Percentiles rank a stretch among this genome's conserved stretches.
Evolutionary conservation across 2,888 invertebrate genomes (phyloP).

Genomic region (Cheilosia pagana): DNA sequence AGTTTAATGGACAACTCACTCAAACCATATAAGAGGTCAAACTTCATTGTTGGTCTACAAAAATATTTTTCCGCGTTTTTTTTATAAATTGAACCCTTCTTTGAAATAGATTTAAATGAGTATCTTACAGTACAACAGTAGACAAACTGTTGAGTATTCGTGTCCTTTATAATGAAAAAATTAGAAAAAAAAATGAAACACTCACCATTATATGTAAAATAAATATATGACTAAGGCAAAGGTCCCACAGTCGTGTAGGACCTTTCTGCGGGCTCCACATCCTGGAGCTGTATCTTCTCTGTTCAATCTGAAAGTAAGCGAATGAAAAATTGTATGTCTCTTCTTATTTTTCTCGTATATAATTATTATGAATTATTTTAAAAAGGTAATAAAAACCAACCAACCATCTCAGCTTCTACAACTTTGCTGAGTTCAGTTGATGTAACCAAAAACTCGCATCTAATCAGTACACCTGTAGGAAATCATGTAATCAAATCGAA

Average conservation of each 20-base stretch:
- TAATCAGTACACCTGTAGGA: conserved; percentile 59
- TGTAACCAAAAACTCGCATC: conserved; percentile 12
- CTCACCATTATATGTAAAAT: conserved; percentile 83
- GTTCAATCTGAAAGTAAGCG: conserved; percentile 79
- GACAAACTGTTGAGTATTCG: too few relatives aligned
- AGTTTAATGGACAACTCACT: too few relatives aligned
- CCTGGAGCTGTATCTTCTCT: conserved; percentile 81
- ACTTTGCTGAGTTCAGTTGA: conserved; percentile 5
- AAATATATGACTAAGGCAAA: conserved; percentile 82
- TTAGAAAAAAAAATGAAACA: conserved; percentile 48
- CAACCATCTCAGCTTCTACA: background rate
- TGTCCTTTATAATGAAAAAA: too few relatives aligned
- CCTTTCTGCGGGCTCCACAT: conserved; percentile 84
- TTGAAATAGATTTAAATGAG: too few relatives aligned
- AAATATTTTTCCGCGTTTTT: too few relatives aligned
- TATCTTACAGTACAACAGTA: too few relatives aligned
- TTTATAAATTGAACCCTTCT: too few relatives aligned
- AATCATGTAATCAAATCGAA: conserved; percentile 50
- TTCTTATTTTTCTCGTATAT: too few relatives aligned
- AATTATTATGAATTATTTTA: too few relatives aligned
- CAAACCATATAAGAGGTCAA: too few relatives aligned
- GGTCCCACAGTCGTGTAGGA: conserved; percentile 84
- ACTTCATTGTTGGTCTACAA: too few relatives aligned
- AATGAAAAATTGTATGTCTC: background rate
- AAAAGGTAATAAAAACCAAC: background rate